Percentiles rank a stretch among this genome's conserved stretches.
Evolutionary conservation across 1,140 invertebrate species (phyloP).

Genomic region (Teleogryllus occipitalis): DNA sequence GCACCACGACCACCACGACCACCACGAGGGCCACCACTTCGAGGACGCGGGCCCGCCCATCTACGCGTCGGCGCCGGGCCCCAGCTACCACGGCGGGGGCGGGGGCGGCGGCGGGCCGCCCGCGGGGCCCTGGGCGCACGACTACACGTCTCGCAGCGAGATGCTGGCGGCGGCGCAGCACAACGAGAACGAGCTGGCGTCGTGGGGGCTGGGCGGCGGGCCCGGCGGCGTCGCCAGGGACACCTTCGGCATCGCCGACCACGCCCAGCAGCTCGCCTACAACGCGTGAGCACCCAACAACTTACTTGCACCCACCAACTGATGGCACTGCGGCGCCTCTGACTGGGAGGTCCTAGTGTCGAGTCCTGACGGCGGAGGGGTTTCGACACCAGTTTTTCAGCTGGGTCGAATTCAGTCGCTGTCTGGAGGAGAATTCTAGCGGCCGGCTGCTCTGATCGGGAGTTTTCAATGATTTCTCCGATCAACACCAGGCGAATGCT

Average conservation of each 20-base stretch:
- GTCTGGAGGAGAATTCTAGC: too few species aligned
- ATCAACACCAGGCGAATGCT: too few species aligned
- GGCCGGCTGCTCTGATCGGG: too few species aligned
- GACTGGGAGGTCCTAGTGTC: too few species aligned
- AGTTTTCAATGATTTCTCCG: too few species aligned
- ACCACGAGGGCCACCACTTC: neutral
- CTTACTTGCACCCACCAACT: too few species aligned
- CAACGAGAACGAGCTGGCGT: slow-evolving; percentile 19
- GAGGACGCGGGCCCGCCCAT: neutral
- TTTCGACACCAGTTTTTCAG: too few species aligned
- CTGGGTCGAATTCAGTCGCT: too few species aligned
- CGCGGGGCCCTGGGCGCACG: neutral
- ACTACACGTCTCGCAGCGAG: slow-evolving; percentile 11
- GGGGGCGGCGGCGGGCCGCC: too few species aligned
- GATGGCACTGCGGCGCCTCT: too few species aligned
- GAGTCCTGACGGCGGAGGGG: too few species aligned
- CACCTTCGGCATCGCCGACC: neutral
- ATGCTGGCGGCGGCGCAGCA: neutral
- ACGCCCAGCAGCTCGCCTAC: neutral
- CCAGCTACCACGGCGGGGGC: neutral
- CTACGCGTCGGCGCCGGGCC: neutral
- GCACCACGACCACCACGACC: slow-evolving; percentile 18
- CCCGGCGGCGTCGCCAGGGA: neutral
- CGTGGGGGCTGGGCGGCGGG: slow-evolving; percentile 18
- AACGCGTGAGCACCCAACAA: neutral